Base-by-base conservation (phyloP, 2,113 vertebrate genomes). In the Cyprinus carpio region DNA sequence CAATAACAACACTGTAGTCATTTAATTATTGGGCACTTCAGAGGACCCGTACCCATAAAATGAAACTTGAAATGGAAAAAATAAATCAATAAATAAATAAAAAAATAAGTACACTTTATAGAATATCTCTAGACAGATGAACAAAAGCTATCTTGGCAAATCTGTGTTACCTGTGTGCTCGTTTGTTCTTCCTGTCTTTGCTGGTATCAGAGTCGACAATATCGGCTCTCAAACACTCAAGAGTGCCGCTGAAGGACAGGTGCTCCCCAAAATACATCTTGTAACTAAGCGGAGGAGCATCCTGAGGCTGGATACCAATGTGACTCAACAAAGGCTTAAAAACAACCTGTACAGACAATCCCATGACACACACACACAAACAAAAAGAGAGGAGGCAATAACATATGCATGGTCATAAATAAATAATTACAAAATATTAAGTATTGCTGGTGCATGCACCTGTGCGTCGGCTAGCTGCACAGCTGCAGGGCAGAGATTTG, bases 381-480 rank as follows among this genome's bases (percentile, higher is more conserved):
- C 13, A 37, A 3, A 23, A 43, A 40, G 9, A 77, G 37, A 54
- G 5, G 20, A 18, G 23, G 27, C 67, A 31, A 49, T 43, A 16
- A 20, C 37, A 54, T 25, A 27, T 10, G 43, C 4, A 69, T 34
- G n/a, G 15, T 20, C 12, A 62, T 62, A 20, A 51, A n/a, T 71
- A 62, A 60, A 79, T 31, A 7, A 15, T 60, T 13, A 25, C 54
- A 37, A 16, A 31, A 11, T 11, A 11, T 60, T n/a, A 40, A 62
- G 56, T 79, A 54, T 76, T 76, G 3, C 25, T n/a, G 62, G 65
- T 54, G 27, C 56, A 16, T 49, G 37, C 6, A 75, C 98, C 96
- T 99, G 98, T 49, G 98, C 98, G 74, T 99, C 98, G n/a, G 98
- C 98, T 64, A 99, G 94, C 85, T 99, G 98, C 71, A 99, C 98